A percentile compares a stretch with the other conserved stretches of the same genome.
Evolutionary conservation across 2,113 vertebrate genomes (phyloP).

Genomic region (Seriola rivoliana): DNA sequence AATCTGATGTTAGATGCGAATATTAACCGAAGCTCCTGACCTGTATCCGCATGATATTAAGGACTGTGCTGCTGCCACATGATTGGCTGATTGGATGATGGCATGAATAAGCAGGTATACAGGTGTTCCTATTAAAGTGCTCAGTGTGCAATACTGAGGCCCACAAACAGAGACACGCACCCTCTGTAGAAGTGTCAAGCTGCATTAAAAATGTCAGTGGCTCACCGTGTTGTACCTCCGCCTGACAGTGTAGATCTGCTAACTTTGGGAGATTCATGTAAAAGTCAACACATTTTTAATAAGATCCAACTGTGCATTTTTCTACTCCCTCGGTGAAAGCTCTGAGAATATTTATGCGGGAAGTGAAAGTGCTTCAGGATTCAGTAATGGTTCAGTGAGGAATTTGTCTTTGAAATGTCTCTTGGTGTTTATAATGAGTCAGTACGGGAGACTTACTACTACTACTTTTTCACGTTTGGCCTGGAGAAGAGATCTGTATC

Average conservation of each 20-base stretch:
- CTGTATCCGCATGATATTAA: no score
- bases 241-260: not conserved
- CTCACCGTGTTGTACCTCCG: constrained; percentile 7
- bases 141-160: not conserved
- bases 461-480: not conserved
- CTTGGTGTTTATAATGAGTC: constrained; percentile 30
- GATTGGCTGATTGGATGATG: not conserved
- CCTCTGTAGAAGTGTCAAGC: not conserved
- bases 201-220: constrained; percentile 3
- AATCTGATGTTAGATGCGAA: no score
- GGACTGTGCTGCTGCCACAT: no score
- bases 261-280: constrained; percentile 32
- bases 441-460: constrained; percentile 3
- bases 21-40: no score
- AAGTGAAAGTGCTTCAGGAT: constrained; percentile 38
- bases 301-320: constrained; percentile 48
- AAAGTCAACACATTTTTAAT: constrained; percentile 46
- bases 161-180: constrained; percentile 13
- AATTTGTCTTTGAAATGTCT: constrained; percentile 47
- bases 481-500: constrained; percentile 15
- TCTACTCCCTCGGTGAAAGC: constrained; percentile 35
- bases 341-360: constrained; percentile 42
- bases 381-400: constrained; percentile 22
- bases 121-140: no score
- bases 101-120: no score